Base-by-base conservation (phyloP, 2,797 vertebrate genomes). In the Siniperca undulata region DNA sequence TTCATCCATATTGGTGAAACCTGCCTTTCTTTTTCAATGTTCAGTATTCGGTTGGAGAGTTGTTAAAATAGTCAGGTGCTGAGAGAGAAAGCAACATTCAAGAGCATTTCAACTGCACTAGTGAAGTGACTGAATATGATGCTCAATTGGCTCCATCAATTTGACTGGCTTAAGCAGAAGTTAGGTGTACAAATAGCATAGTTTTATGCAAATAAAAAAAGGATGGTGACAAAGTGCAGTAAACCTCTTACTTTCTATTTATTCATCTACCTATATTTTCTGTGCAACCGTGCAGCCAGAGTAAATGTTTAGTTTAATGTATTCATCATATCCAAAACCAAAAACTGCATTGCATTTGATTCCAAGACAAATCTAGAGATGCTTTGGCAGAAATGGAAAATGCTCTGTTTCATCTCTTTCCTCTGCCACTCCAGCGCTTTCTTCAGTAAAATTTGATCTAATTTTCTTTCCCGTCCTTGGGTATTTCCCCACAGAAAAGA, bases 401-500 rank as follows among this genome's bases (percentile, higher is more conserved):
- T 36, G 56, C 82, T 86, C 80, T 74, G 85, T 90, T 91, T 89
- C 90, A 90, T 92, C 89, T 92, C 85, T 90, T 87, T 86, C 75
- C 85, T 74, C 85, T 86, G 83, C 84, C 89, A 85, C 88, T 92
- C 89, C 62, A 81, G 11, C 56, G 71, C 89, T 92, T 92, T 90
- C 91, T 92, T 85, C 88, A 91, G 87, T 93, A 82, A 93, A 93
- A 93, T 90, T 82, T 89, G 80, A 93, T 95, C 88, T 93, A 83
- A 94, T 95, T 95, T 93, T 89, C 92, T 86, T 84, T 85, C 87
- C 91, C 72, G 64, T 94, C 89, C 88, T 90, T 91, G 91, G 92
- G 90, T 94, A 94, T 94, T 94, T 94, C 92, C 92, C 93, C 91
- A 94, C 89, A 94, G 94, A 94, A 95, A 94, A 92, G 89, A 91